These are phyloP conservation scores for Apogon hyalosoma DNA, from an alignment of 2,797 vertebrate species.

Conservation along the genomic window DNA sequence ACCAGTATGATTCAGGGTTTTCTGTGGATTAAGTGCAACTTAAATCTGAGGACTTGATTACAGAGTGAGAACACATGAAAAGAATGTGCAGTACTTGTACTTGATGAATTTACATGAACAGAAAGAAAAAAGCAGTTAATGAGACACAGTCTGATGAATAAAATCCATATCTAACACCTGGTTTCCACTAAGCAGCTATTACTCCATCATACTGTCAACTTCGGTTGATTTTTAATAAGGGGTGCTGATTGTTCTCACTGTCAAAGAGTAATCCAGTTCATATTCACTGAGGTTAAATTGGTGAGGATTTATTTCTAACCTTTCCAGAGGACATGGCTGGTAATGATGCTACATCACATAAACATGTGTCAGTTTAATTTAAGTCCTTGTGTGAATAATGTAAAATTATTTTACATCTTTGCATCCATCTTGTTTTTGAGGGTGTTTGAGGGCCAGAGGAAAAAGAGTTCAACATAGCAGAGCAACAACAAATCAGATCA, in stretches of 20 bases:
- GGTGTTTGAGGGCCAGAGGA: not conserved
- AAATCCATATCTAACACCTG: constrained; percentile 36
- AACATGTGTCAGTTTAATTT: constrained; percentile 25
- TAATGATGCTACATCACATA: constrained; percentile 47
- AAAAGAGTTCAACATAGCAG: not conserved
- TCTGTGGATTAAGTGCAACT: constrained; percentile 17
- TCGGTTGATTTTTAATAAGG: constrained; percentile 20
- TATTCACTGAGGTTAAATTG: constrained; percentile 24
- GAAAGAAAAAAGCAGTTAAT: constrained; percentile 32
- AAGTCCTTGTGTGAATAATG: not conserved
- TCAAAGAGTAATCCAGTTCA: constrained; percentile 20
- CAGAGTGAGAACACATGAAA: constrained; percentile 25
- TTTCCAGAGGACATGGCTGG: constrained; percentile 3
- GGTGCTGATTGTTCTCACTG: constrained; percentile 15
- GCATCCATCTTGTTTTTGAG: not conserved
- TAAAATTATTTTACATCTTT: not conserved
- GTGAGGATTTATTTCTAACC: not conserved
- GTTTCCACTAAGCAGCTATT: constrained; percentile 23
- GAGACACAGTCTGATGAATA: constrained; percentile 28
- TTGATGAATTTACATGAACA: constrained; percentile 42
- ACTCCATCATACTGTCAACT: constrained; percentile 13
- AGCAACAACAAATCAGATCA: constrained; percentile 5
- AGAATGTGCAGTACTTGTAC: constrained; percentile 9
- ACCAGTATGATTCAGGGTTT: constrained; percentile 15
- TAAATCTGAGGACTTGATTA: constrained; percentile 35